Conservation (phyloP, 1,140 invertebrate genomes). For the Caenorhabditis tropicalis region DNA sequence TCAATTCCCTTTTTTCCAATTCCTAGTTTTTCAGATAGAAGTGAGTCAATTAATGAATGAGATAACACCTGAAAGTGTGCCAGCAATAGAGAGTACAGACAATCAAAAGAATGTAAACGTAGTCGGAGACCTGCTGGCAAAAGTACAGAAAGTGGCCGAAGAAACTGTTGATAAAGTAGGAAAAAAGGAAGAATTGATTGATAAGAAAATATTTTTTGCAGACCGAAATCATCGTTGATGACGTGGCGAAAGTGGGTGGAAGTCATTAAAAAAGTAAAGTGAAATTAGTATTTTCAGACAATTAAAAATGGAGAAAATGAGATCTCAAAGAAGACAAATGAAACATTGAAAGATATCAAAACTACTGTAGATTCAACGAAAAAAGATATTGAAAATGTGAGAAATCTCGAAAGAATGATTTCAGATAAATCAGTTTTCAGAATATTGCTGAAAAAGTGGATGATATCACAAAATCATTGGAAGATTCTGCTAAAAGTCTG, state of each 20-base stretch:
- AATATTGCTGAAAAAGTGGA: constrained; percentile 23
- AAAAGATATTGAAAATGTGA: background rate
- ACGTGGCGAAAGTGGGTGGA: constrained; percentile 35
- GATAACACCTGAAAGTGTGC: constrained; percentile 29
- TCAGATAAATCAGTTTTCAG: background rate
- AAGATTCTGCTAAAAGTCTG: constrained; percentile 8
- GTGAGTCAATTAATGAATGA: constrained; percentile 30
- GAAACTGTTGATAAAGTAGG: constrained; percentile 6
- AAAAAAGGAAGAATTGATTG: background rate
- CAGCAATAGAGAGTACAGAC: background rate
- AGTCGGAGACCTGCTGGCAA: constrained; percentile 20
- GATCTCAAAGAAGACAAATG: background rate
- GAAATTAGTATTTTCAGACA: constrained; percentile 15
- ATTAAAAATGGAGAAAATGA: background rate
- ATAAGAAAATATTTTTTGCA: background rate
- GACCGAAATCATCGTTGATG: background rate
- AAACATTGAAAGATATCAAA: background rate
- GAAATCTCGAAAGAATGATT: background rate
- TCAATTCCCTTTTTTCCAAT: too few species aligned
- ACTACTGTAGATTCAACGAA: background rate
- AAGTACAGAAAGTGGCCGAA: constrained; percentile 28
- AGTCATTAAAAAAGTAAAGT: background rate
- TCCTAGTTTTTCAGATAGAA: constrained; percentile 33
- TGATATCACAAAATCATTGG: background rate
- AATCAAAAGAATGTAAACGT: background rate